These are phyloP conservation scores for Nothocercus nigrocapillus DNA, from an alignment of 2,113 vertebrate species.

Conservation along the genomic window DNA sequence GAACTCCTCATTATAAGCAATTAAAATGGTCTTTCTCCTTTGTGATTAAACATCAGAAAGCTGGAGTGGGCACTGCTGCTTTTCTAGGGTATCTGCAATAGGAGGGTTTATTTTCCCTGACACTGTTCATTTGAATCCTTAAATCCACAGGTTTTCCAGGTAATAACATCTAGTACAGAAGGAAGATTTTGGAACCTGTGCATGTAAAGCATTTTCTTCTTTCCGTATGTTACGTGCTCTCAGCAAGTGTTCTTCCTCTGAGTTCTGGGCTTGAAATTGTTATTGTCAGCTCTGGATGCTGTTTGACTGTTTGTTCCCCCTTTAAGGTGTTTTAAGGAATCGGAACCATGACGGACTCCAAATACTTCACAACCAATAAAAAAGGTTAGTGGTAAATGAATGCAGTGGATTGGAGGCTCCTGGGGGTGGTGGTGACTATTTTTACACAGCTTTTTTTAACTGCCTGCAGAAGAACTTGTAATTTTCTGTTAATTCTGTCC, in stretches of 20 bases:
- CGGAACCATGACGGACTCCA: constrained; percentile 95
- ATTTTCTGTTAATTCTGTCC: constrained; percentile 45
- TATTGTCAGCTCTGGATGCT: not conserved
- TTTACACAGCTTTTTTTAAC: constrained; percentile 34
- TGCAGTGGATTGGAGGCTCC: not conserved
- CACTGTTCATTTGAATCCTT: not conserved
- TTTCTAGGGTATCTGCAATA: not conserved
- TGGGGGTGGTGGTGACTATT: constrained; percentile 27
- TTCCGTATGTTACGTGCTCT: accelerated
- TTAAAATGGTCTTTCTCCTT: not conserved
- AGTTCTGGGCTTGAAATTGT: not conserved
- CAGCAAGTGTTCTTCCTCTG: accelerated
- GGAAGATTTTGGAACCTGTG: not conserved
- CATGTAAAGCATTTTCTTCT: not conserved
- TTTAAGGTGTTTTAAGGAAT: constrained; percentile 76
- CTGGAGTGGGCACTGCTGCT: not conserved
- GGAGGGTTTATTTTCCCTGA: not conserved
- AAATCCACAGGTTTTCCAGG: not conserved
- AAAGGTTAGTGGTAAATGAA: constrained; percentile 84
- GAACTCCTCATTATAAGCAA: not conserved
- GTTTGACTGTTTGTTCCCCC: not conserved
- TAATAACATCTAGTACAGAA: not conserved
- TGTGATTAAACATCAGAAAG: not conserved
- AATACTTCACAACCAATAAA: constrained; percentile 99
- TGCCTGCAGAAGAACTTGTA: constrained; percentile 4